Percentiles rank a stretch among this genome's conserved stretches.
Conservation (phyloP, 2,797 vertebrate genomes). For the Malacoctenus gilli region DNA sequence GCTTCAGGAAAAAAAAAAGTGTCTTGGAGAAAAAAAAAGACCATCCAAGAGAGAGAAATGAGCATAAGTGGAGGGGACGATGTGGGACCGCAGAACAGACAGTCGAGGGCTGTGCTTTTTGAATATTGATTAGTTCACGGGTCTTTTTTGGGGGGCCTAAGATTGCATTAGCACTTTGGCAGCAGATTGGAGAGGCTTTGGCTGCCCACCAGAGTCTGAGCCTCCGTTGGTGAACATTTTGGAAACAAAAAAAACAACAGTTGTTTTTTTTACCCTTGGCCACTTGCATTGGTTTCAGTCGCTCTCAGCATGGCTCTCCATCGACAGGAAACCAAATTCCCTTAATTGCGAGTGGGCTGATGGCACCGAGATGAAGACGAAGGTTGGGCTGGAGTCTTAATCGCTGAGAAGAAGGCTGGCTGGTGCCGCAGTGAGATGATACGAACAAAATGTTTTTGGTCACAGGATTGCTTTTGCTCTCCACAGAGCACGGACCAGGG, state of each 20-base stretch:
- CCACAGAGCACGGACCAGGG: conserved; percentile 25
- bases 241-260: conserved; percentile 56
- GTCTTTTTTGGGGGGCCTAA: conserved; percentile 50
- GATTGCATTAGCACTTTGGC: conserved; percentile 68
- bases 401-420: conserved; percentile 31
- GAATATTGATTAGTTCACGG: conserved; percentile 65
- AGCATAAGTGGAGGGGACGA: conserved; percentile 1
- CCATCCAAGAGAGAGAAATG: conserved; percentile 2
- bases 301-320: no score
- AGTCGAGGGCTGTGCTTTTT: conserved; percentile 51
- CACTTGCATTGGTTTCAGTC: conserved; percentile 22
- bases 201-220: conserved; percentile 52
- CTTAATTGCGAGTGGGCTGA: conserved; percentile 39
- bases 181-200: conserved; percentile 56
- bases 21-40: conserved; percentile 8
- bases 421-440: conserved; percentile 12
- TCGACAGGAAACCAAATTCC: conserved; percentile 20
- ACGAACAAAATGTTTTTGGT: conserved; percentile 38
- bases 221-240: conserved; percentile 52
- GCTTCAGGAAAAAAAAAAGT: neutral
- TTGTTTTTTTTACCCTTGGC: conserved; percentile 50
- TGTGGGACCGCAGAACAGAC: conserved; percentile 20
- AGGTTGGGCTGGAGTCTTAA: conserved; percentile 23
- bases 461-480: conserved; percentile 30
- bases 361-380: conserved; percentile 18